Percentiles rank a stretch among this genome's conserved stretches.
These are phyloP conservation scores for Subacronicta megacephala DNA, from an alignment of 2,888 invertebrate species.

Conservation along the genomic window DNA sequence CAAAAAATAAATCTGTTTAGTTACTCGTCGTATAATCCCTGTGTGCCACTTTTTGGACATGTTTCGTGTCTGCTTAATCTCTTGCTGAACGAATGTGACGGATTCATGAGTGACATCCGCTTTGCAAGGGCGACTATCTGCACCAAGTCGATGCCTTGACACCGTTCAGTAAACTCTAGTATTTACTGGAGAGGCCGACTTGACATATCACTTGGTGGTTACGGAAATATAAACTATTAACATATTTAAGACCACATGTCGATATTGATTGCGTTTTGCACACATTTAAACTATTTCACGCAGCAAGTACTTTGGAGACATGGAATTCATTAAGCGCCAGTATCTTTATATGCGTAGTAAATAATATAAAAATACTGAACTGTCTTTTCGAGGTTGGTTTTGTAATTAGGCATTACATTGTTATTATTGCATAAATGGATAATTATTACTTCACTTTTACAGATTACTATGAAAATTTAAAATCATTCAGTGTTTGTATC, in stretches of 20 bases:
- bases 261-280: conserved; percentile 26
- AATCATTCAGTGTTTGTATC: no score
- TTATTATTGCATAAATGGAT: no score
- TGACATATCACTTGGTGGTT: conserved; percentile 63
- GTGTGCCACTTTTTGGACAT: conserved; percentile 26
- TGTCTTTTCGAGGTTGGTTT: no score
- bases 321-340: conserved; percentile 8
- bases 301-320: conserved; percentile 13
- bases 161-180: conserved; percentile 41
- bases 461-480: no score
- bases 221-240: conserved; percentile 37
- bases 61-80: conserved; percentile 44
- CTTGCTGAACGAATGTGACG: conserved; percentile 25
- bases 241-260: conserved; percentile 34
- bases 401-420: no score
- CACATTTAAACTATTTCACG: conserved; percentile 12
- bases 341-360: no score
- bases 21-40: conserved; percentile 24
- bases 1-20: conserved; percentile 40
- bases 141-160: conserved; percentile 34
- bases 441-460: no score
- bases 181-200: conserved; percentile 50
- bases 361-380: no score
- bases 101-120: conserved; percentile 24
- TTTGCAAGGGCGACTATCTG: conserved; percentile 41